Base-by-base conservation (phyloP, 64 coral and sea anemone genomes). In the Dendrophyllia cribrosa region DNA sequence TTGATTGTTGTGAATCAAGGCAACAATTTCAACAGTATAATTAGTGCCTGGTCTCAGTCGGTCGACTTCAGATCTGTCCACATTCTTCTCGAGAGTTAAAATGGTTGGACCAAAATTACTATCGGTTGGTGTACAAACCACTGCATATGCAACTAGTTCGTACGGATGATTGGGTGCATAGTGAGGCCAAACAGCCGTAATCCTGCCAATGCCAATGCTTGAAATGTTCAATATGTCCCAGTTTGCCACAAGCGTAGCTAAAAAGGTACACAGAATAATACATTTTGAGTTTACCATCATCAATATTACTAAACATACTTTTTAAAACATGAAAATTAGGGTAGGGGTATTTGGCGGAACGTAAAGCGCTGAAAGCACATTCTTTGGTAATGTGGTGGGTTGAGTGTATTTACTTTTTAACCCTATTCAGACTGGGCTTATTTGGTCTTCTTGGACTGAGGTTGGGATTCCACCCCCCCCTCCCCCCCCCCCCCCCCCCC, bases 81-180 rank as follows among this genome's bases (percentile, higher is more conserved):
- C 5, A 50, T 4, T 19, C 9, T 50, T 22, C 4, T 50, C 0
- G 43, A 83, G 60, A 45, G 46, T 83, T 50, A 14, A 5, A 7
- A 67, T 45, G 23, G 80, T 66, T 26, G 80, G 58, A 5, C 80
- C 80, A 50, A 43, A 17, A 15, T 50, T 26, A 14, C 46, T 15
- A 65, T 13, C 6, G 5, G 80, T 67, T 23, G 80, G 80, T 5
- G 80, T 83, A 50, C 80, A 83, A 9, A 83, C 80, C 5, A 83
- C 46, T 21, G 80, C 59, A 66, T 83, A 83, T 16, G 45, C 0
- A 13, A 21, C 6, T 7, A 83, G 19, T n/a, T 48, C 34, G 16
- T 14, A 9, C 1, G 45, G 15, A 22, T 2, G 4, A 47, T 19
- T 10, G 1, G 80, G 17, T 19, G 44, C 50, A 62, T 83, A 51